phyloP scores from a whole-genome alignment of 2,888 invertebrate species.

The Colostygia pectinataria region DNA sequence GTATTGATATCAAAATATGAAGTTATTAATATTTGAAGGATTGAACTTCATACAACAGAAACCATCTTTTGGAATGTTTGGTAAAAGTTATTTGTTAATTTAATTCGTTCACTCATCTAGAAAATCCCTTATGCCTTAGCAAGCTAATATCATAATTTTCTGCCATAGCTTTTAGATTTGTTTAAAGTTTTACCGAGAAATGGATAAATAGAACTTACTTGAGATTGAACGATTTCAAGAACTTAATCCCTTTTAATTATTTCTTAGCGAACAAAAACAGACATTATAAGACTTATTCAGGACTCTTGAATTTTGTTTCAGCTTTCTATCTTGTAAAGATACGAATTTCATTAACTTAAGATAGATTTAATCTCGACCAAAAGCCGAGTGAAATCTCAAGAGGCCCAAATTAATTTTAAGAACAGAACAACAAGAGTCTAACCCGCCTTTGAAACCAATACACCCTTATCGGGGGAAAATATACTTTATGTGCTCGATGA shows the following conservation, averaged over 20 bases:
- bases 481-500: constrained; percentile 33
- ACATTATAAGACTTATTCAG: constrained; percentile 14
- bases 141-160: too few species aligned
- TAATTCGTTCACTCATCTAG: too few species aligned
- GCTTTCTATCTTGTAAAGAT: constrained; percentile 51
- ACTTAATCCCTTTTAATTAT: constrained; percentile 17
- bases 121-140: too few species aligned
- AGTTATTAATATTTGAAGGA: too few species aligned
- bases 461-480: constrained; percentile 30
- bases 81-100: too few species aligned
- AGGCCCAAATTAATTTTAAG: constrained; percentile 77
- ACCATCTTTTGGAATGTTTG: too few species aligned
- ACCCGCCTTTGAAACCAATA: constrained; percentile 22
- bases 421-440: constrained; percentile 61
- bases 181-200: neutral
- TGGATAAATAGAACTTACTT: neutral
- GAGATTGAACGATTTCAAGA: constrained; percentile 1
- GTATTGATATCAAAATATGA: too few species aligned
- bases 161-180: too few species aligned
- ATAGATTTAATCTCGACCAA: constrained; percentile 69
- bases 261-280: constrained; percentile 24
- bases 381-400: constrained; percentile 64
- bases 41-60: too few species aligned
- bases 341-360: constrained; percentile 66
- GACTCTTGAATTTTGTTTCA: constrained; percentile 23